These are phyloP conservation scores for Bombus pyrosoma DNA, from an alignment of 1,140 invertebrate species.

Conservation along the genomic window DNA sequence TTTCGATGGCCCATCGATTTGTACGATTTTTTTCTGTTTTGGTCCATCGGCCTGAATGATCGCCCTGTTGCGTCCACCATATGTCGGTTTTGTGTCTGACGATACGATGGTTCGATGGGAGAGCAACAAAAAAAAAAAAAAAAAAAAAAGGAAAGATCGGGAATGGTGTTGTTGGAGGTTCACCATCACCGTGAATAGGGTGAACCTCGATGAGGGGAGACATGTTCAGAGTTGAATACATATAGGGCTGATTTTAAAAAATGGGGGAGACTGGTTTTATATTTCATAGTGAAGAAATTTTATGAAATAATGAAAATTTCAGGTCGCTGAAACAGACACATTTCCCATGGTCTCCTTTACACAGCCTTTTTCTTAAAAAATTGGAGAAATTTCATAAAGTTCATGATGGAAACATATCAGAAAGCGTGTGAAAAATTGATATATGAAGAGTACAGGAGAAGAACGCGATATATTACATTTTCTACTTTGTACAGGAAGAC, in stretches of 20 bases:
- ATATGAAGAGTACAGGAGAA: too few species aligned
- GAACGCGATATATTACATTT: too few species aligned
- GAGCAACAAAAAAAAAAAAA: background rate
- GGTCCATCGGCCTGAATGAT: background rate
- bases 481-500: too few species aligned
- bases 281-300: background rate
- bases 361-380: background rate
- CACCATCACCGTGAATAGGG: background rate
- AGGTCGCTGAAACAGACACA: background rate
- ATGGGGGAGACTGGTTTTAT: background rate
- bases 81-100: background rate
- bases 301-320: background rate
- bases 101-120: background rate
- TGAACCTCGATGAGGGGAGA: background rate
- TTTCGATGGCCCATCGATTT: conserved; percentile 13
- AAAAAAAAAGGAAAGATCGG: background rate
- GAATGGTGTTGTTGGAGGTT: background rate
- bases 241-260: background rate
- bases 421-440: too few species aligned
- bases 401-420: background rate
- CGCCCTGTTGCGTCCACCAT: background rate
- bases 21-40: conserved; percentile 4
- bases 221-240: background rate
- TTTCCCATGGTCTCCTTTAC: background rate
- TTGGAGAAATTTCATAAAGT: background rate